A percentile compares a stretch with the other conserved stretches of the same genome.
These are phyloP conservation scores for Urocyon cinereoargenteus DNA, from an alignment of 2,797 vertebrate genomes.

Conservation along the genomic window DNA sequence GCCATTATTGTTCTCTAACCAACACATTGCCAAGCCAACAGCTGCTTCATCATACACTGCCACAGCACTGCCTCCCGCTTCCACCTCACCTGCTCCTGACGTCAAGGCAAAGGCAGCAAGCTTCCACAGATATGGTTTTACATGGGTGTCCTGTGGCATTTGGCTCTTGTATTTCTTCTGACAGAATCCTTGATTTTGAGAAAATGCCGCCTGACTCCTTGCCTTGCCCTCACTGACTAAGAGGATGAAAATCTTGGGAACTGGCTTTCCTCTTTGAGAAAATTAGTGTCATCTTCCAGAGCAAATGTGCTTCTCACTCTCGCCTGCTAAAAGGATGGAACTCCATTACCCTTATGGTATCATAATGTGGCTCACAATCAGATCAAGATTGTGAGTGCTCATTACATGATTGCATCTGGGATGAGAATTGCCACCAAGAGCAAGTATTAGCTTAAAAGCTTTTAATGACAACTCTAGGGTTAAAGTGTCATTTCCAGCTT, in stretches of 20 bases:
- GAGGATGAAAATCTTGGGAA: slow-evolving; percentile 5
- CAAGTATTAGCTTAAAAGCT: slow-evolving; percentile 56
- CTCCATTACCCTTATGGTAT: neutral
- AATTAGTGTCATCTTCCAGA: slow-evolving; percentile 52
- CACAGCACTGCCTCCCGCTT: accelerated
- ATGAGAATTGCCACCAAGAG: neutral
- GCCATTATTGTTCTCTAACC: neutral
- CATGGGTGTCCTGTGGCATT: neutral
- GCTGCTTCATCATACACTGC: accelerated
- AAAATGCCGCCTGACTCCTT: neutral
- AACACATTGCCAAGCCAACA: neutral
- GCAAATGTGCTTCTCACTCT: slow-evolving; percentile 51
- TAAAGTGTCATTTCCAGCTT: slow-evolving; percentile 18
- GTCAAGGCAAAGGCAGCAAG: neutral
- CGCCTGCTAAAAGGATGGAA: neutral
- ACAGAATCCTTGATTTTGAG: slow-evolving; percentile 29
- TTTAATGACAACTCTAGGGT: slow-evolving; percentile 32
- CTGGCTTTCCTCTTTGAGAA: slow-evolving; percentile 45
- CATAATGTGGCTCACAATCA: slow-evolving; percentile 4
- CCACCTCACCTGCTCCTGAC: neutral
- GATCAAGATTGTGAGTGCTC: neutral
- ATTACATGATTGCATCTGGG: neutral
- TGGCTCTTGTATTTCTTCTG: neutral
- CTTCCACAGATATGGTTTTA: neutral
- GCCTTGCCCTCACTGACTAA: neutral